Evolutionary conservation across 2,797 vertebrate species (phyloP).

Genomic region (Epinephelus awoara): DNA sequence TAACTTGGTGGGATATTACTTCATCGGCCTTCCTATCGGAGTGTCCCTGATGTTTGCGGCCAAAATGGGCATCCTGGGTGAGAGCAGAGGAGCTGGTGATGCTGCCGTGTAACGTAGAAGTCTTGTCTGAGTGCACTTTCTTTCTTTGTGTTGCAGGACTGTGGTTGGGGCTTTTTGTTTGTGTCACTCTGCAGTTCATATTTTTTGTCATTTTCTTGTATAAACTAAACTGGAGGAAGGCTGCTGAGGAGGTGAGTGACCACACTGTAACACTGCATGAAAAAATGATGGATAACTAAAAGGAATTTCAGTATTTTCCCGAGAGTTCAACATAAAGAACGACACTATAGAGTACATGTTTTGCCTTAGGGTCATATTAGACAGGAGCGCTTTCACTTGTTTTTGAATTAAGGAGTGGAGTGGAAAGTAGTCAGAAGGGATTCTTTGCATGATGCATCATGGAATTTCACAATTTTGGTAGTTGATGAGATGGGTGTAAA

Average conservation of each 20-base stretch:
- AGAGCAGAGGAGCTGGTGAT: neutral
- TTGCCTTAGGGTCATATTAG: neutral
- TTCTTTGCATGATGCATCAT: no score
- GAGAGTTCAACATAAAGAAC: neutral
- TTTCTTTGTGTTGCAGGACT: slow-evolving; percentile 78
- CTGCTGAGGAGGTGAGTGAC: slow-evolving; percentile 84
- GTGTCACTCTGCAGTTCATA: slow-evolving; percentile 78
- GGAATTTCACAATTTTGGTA: neutral
- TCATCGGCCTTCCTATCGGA: slow-evolving; percentile 86
- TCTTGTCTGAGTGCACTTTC: neutral
- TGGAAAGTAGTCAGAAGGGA: neutral
- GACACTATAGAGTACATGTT: neutral
- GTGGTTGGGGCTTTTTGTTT: slow-evolving; percentile 87
- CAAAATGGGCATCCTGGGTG: slow-evolving; percentile 87
- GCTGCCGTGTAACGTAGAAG: neutral
- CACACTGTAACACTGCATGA: neutral
- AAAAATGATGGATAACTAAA: neutral
- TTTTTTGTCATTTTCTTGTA: slow-evolving; percentile 84
- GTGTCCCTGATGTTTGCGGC: slow-evolving; percentile 88
- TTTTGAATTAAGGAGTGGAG: neutral
- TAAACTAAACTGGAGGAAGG: slow-evolving; percentile 88
- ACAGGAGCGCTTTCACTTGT: neutral
- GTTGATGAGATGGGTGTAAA: no score
- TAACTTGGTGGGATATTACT: slow-evolving; percentile 87
- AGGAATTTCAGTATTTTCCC: neutral